Percentiles rank a stretch among this genome's conserved stretches.
These are phyloP conservation scores for Saccopteryx bilineata DNA, from an alignment of 2,113 vertebrate species.

Conservation along the genomic window DNA sequence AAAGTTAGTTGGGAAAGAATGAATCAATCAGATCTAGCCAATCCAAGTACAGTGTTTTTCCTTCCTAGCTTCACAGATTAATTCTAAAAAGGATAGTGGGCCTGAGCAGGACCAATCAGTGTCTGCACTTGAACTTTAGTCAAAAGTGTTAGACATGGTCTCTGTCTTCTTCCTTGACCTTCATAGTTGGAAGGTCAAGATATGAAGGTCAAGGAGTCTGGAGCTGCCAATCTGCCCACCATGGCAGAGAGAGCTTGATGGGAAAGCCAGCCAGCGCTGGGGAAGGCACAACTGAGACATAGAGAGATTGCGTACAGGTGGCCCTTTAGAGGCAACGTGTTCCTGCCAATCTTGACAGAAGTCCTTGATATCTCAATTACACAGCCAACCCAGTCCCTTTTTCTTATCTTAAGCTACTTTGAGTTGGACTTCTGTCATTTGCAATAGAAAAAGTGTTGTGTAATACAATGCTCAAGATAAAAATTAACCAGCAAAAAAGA, in stretches of 20 bases:
- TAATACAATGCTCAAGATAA: not conserved
- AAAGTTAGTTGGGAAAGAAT: conserved; percentile 17
- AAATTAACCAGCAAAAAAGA: conserved; percentile 12
- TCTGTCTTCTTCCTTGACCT: not conserved
- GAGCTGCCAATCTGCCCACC: not conserved
- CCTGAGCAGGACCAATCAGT: not conserved
- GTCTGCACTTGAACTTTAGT: not conserved
- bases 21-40: not conserved
- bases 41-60: not conserved
- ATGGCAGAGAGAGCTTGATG: not conserved
- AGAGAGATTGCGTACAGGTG: not conserved
- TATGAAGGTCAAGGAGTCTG: not conserved
- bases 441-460: not conserved
- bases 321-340: not conserved
- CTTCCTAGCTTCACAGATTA: not conserved
- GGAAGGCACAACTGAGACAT: not conserved
- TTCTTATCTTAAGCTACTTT: conserved; percentile 10
- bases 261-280: not conserved
- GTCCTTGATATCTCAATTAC: not conserved
- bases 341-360: not conserved
- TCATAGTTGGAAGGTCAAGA: not conserved
- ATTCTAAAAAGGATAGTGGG: not conserved
- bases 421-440: not conserved
- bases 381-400: not conserved
- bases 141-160: not conserved